A percentile compares a stretch with the other conserved stretches of the same genome.
Evolutionary conservation across 1,140 invertebrate species (phyloP).

Genomic region (Temnothorax curvispinosus): DNA sequence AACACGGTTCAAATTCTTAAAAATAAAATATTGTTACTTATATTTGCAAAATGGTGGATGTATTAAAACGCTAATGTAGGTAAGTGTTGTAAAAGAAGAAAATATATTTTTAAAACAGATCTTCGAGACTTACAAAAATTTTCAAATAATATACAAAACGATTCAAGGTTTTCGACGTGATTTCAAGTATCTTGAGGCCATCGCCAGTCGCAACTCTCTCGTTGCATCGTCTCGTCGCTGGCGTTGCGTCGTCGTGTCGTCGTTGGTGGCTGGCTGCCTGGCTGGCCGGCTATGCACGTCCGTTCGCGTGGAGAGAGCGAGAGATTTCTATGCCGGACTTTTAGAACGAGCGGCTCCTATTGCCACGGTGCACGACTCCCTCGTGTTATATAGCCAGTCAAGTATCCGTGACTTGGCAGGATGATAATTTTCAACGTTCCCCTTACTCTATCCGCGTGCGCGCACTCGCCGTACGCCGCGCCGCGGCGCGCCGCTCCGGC

Average conservation of each 20-base stretch:
- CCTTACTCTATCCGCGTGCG: conserved; percentile 52
- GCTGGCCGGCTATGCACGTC: conserved; percentile 1
- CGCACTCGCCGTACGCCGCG: background rate
- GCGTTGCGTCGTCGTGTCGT: conserved; percentile 13
- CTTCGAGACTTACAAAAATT: background rate
- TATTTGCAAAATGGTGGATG: background rate
- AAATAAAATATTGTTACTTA: background rate
- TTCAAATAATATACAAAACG: background rate
- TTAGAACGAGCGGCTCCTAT: conserved; percentile 60
- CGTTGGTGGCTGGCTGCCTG: background rate
- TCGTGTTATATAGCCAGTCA: conserved; percentile 64
- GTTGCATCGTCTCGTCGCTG: background rate
- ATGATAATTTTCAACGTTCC: conserved; percentile 74
- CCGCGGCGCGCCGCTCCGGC: too few relatives aligned
- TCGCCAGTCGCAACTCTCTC: conserved; percentile 14
- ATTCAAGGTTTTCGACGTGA: background rate
- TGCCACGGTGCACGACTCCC: conserved; percentile 62
- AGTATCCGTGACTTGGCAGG: conserved; percentile 73
- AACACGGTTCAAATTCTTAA: background rate
- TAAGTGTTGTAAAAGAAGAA: background rate
- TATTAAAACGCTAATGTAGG: background rate
- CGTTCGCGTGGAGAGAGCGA: conserved; percentile 45
- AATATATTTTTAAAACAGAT: background rate
- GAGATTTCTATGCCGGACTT: conserved; percentile 60
- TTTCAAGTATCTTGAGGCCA: background rate